A percentile compares a stretch with the other conserved stretches of the same genome.
phyloP scores from a whole-genome alignment of 92 coral and sea anemone genomes.

The Muricea muricata region DNA sequence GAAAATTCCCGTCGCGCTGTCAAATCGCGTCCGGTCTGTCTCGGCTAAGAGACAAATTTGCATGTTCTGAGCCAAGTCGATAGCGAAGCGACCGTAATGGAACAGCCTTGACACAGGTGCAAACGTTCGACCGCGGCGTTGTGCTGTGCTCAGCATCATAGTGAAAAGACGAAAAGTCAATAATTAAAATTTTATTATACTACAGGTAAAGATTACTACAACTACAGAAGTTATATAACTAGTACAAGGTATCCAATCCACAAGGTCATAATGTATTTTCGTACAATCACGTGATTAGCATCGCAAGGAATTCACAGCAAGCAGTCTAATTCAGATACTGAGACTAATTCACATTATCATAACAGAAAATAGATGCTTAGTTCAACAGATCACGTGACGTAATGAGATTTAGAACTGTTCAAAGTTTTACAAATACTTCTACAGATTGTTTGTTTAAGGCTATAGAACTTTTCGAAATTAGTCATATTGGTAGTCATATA shows the following conservation, averaged over 20 bases:
- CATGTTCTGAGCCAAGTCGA: too few species aligned
- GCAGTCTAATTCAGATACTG: too few species aligned
- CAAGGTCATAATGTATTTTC: too few species aligned
- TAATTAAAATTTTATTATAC: background rate
- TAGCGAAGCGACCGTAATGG: too few species aligned
- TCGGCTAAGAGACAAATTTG: too few species aligned
- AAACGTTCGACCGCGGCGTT: too few species aligned
- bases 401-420: background rate
- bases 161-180: background rate
- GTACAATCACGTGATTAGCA: too few species aligned
- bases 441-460: background rate
- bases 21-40: too few species aligned
- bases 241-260: background rate
- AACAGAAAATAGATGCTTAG: background rate
- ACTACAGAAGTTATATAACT: background rate
- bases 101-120: too few species aligned
- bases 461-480: background rate
- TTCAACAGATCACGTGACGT: background rate
- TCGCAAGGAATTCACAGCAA: too few species aligned
- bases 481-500: background rate
- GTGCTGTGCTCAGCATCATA: background rate
- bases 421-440: conserved; percentile 24
- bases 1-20: too few species aligned
- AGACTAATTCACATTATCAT: background rate
- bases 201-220: background rate